phyloP scores from a whole-genome alignment of 2,888 invertebrate species.

The Drosophila rubida region DNA sequence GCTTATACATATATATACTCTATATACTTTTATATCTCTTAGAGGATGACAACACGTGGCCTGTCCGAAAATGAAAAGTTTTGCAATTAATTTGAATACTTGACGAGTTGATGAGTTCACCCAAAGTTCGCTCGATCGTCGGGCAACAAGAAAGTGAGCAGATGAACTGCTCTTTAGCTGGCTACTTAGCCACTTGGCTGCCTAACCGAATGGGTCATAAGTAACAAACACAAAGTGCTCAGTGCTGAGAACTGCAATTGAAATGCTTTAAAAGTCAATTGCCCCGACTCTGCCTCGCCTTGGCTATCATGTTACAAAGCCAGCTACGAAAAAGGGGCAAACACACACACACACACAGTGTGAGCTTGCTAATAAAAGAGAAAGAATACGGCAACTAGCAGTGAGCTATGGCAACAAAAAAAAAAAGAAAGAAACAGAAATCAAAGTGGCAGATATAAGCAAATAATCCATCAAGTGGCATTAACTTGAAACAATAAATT shows the following conservation, averaged over 20 bases:
- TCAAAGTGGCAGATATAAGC: conserved; percentile 65
- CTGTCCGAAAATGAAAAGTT: conserved; percentile 61
- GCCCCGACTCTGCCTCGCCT: conserved; percentile 22
- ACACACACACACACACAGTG: conserved; percentile 13
- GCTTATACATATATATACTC: neutral
- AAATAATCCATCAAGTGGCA: conserved; percentile 82
- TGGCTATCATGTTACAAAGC: conserved; percentile 51
- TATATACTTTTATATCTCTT: neutral
- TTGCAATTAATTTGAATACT: conserved; percentile 74
- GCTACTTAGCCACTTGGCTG: conserved; percentile 18
- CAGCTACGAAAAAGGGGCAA: conserved; percentile 7
- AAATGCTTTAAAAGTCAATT: conserved; percentile 53
- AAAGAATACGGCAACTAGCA: neutral
- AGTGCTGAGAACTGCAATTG: conserved; percentile 36
- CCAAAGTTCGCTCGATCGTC: conserved; percentile 28
- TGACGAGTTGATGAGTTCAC: conserved; percentile 34
- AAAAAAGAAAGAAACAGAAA: conserved; percentile 30
- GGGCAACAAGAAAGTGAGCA: conserved; percentile 6
- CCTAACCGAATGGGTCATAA: conserved; percentile 15
- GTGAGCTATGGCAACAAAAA: neutral
- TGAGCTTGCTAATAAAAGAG: neutral
- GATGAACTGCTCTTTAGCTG: neutral
- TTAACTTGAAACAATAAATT: conserved; percentile 82
- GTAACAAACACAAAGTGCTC: neutral
- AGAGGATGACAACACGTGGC: conserved; percentile 56